phyloP scores from a whole-genome alignment of 1,140 invertebrate genomes.

The Pomacea maculata region DNA sequence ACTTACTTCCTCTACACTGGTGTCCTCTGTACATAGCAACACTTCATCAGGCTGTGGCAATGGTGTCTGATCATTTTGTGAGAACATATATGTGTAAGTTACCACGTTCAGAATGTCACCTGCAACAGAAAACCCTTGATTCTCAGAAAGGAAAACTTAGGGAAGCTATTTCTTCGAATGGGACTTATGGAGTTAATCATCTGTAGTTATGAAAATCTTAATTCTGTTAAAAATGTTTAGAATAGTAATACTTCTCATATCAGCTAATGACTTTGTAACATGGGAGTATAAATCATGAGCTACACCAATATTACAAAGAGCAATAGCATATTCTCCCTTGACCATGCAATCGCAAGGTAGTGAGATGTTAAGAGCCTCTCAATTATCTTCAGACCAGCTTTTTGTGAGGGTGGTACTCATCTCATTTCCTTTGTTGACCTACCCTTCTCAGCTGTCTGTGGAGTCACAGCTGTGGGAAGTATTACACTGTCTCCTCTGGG shows the following conservation, averaged over 20 bases:
- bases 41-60: constrained; percentile 57
- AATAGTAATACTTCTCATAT: not conserved
- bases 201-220: not conserved
- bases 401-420: too few relatives aligned
- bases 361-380: too few relatives aligned
- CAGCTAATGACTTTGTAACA: not conserved
- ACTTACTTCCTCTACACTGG: constrained; percentile 52
- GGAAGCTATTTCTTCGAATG: not conserved
- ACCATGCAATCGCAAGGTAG: too few relatives aligned
- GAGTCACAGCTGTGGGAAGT: too few relatives aligned
- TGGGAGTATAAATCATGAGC: too few relatives aligned
- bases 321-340: too few relatives aligned
- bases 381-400: too few relatives aligned
- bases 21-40: constrained; percentile 52
- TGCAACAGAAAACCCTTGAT: constrained; percentile 27
- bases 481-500: too few relatives aligned
- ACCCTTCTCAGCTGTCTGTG: too few relatives aligned
- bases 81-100: constrained; percentile 48
- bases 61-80: constrained; percentile 31
- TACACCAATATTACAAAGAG: too few relatives aligned
- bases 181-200: not conserved
- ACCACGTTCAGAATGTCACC: constrained; percentile 49
- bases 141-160: not conserved
- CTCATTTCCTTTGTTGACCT: too few relatives aligned
- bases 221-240: not conserved